These are phyloP conservation scores for Beaufortia kweichowensis DNA, from an alignment of 2,113 vertebrate species.

Conservation along the genomic window DNA sequence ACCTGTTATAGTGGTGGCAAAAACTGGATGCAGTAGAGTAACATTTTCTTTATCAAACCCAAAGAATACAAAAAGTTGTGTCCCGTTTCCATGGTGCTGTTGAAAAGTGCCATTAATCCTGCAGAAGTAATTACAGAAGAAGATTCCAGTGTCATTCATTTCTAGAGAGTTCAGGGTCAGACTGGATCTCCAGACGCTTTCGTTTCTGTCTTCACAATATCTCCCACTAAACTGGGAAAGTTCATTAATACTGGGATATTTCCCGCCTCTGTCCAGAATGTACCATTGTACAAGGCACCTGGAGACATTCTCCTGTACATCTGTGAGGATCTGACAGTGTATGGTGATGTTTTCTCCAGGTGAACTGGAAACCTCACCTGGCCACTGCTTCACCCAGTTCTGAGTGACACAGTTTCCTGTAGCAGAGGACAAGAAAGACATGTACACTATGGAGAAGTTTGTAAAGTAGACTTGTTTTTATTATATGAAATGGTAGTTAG, in stretches of 20 bases:
- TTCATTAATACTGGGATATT: not conserved
- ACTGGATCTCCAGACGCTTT: not conserved
- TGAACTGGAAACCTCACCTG: not conserved
- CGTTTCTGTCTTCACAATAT: slow-evolving; percentile 10
- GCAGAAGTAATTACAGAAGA: slow-evolving; percentile 49
- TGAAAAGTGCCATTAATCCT: not conserved
- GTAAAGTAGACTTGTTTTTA: too few relatives aligned
- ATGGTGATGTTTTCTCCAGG: slow-evolving; percentile 37
- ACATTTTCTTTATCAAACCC: not conserved
- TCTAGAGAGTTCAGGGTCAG: slow-evolving; percentile 26
- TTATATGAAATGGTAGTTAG: too few relatives aligned
- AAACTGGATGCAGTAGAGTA: not conserved
- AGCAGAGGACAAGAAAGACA: not conserved
- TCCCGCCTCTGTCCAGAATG: not conserved
- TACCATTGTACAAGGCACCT: slow-evolving; percentile 43
- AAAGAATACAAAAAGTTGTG: slow-evolving; percentile 30
- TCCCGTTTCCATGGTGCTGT: slow-evolving; percentile 42
- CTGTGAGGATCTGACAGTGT: slow-evolving; percentile 20
- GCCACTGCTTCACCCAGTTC: slow-evolving; percentile 37
- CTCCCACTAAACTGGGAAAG: slow-evolving; percentile 23
- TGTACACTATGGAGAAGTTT: too few relatives aligned
- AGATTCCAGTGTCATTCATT: slow-evolving; percentile 43
- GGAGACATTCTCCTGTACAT: slow-evolving; percentile 1
- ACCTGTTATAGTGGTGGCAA: slow-evolving; percentile 24
- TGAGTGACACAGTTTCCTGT: slow-evolving; percentile 9